Conservation (phyloP, 2,888 invertebrate species). For the Laothoe populi region DNA sequence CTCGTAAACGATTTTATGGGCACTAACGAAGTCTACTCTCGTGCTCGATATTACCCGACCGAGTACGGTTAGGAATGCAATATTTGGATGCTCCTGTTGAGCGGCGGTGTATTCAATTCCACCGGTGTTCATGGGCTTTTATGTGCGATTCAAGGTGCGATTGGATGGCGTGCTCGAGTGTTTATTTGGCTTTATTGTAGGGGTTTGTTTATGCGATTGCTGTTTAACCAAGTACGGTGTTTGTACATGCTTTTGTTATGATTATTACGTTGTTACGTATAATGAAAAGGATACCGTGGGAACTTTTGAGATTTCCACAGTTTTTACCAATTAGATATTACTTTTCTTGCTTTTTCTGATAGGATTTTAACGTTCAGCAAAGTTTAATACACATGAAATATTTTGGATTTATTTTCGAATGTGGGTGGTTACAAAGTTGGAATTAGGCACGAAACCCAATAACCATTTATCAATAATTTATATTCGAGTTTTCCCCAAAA, state of each 20-base stretch:
- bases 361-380: slow-evolving; percentile 38
- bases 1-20: slow-evolving; percentile 84
- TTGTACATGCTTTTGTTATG: slow-evolving; percentile 82
- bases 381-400: slow-evolving; percentile 38
- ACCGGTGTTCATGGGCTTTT: slow-evolving; percentile 82
- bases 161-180: slow-evolving; percentile 84
- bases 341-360: slow-evolving; percentile 44
- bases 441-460: slow-evolving; percentile 74
- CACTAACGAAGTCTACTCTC: slow-evolving; percentile 81
- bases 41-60: slow-evolving; percentile 80
- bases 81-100: slow-evolving; percentile 79
- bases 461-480: slow-evolving; percentile 81
- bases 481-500: slow-evolving; percentile 81
- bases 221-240: slow-evolving; percentile 83
- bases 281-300: slow-evolving; percentile 69
- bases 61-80: slow-evolving; percentile 78
- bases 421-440: slow-evolving; percentile 60
- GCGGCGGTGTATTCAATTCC: slow-evolving; percentile 79
- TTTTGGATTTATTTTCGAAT: slow-evolving; percentile 45
- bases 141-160: slow-evolving; percentile 85
- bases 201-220: slow-evolving; percentile 85
- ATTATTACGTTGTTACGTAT: slow-evolving; percentile 81
- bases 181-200: slow-evolving; percentile 85
- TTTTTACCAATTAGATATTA: slow-evolving; percentile 40
- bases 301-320: slow-evolving; percentile 51